Conservation (phyloP, 1,140 invertebrate species). For the Helicoverpa armigera region DNA sequence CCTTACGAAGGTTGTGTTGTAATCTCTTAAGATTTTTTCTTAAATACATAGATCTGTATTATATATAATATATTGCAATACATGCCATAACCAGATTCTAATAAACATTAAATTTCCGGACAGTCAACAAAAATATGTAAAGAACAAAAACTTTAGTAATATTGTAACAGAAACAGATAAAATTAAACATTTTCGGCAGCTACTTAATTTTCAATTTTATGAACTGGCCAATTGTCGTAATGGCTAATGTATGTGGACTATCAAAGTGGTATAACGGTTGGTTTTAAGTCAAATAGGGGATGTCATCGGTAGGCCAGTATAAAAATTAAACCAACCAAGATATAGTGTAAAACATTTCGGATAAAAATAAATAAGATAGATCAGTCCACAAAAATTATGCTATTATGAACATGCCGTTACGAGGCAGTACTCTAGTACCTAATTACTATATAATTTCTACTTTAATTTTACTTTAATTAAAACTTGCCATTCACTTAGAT, state of each 20-base stretch:
- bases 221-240: not conserved
- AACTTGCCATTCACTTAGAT: conserved; percentile 38
- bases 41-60: conserved; percentile 1
- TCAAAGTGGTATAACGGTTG: not conserved
- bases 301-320: too few species aligned
- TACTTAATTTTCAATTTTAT: conserved; percentile 2
- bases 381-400: not conserved
- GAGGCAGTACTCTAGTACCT: too few species aligned
- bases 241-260: not conserved
- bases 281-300: too few species aligned
- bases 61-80: not conserved
- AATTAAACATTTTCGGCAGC: not conserved
- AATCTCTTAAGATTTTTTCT: conserved; percentile 32
- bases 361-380: too few species aligned
- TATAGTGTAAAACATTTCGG: too few species aligned
- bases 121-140: too few species aligned
- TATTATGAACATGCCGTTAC: not conserved
- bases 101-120: not conserved
- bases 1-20: conserved; percentile 34
- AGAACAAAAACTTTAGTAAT: not conserved
- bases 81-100: not conserved
- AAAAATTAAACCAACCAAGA: too few species aligned
- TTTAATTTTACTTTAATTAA: not conserved
- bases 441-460: not conserved
- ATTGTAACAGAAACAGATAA: not conserved